A percentile compares a stretch with the other conserved stretches of the same genome.
phyloP scores from a whole-genome alignment of 2,888 invertebrate species.

The Dichetophora obliterata region DNA sequence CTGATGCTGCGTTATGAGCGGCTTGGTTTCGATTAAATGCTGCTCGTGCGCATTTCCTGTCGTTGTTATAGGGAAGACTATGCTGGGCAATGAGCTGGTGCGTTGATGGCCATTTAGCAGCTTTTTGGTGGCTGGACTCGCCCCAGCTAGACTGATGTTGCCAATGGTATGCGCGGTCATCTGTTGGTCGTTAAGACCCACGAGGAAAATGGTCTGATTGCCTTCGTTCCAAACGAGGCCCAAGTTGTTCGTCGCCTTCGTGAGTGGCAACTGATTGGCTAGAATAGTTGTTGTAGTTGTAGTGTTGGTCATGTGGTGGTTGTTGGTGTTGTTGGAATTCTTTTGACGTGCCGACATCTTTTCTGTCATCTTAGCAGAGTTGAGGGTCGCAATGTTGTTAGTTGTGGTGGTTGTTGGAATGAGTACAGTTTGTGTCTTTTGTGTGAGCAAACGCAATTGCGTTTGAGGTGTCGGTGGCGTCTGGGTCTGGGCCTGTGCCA shows the following conservation, averaged over 20 bases:
- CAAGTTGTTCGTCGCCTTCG: constrained; percentile 70
- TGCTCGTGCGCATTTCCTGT: constrained; percentile 55
- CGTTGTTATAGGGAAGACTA: constrained; percentile 70
- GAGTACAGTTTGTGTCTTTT: constrained; percentile 73
- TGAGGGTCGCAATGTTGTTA: constrained; percentile 49
- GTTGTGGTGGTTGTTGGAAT: constrained; percentile 66
- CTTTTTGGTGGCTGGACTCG: constrained; percentile 64
- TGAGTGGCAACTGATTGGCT: constrained; percentile 53
- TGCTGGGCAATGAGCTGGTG: constrained; percentile 74
- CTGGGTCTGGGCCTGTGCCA: constrained; percentile 41
- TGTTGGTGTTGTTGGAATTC: constrained; percentile 39
- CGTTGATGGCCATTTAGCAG: constrained; percentile 72
- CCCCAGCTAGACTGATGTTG: constrained; percentile 63
- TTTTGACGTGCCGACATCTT: constrained; percentile 36
- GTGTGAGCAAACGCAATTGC: constrained; percentile 61
- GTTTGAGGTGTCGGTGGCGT: constrained; percentile 48
- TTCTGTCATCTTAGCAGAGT: constrained; percentile 39
- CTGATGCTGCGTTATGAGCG: constrained; percentile 61
- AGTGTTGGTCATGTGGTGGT: constrained; percentile 7
- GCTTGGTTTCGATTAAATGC: constrained; percentile 55
- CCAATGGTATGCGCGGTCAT: constrained; percentile 65
- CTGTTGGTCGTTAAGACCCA: constrained; percentile 71
- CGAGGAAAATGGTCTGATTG: constrained; percentile 72
- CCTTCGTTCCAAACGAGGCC: constrained; percentile 78
- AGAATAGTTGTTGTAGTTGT: constrained; percentile 49